Base-by-base conservation (phyloP, 2,888 invertebrate genomes). In the Dryococelus australis region DNA sequence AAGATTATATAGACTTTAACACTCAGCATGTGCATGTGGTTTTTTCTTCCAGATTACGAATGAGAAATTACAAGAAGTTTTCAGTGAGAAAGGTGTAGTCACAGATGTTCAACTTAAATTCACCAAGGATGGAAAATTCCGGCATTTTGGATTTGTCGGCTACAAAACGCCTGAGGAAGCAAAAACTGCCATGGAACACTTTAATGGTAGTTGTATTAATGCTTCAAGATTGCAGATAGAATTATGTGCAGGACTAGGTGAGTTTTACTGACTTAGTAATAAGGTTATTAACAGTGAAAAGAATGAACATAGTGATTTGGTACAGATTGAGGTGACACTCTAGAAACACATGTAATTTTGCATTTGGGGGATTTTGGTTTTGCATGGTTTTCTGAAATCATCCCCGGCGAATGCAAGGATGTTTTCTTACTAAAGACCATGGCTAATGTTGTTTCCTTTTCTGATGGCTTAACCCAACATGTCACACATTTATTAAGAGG, bases 71-170 rank as follows among this genome's bases (percentile, higher is more conserved):
- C 95, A 95, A 90, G 94, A 95, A 90, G 92, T 96, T 87, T 99
- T 99, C 92, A 94, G 95, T 85, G 92, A 95, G 90, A 96, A 97
- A 91, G 98, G 98, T 35, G 95, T 95, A 89, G 95, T 99, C 13
- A 99, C 99, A 12, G 99, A 99, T 93, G 95, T 99, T 12, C 97
- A 98, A 91, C 92, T 99, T 12, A 99, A 99, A 92, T 99, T 97
- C 91, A 98, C 98, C 0, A 95, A 96, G 90, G 96, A 97, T 93
- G 99, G 99, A 13, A 96, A 96, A 91, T 99, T 99, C 92, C 94
- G 99, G 88, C 96, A 97, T 90, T 99, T 99, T 93, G 98, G 96
- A 8, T 99, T 99, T 91, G 93, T 99, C 90, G 99, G 99, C 12
- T 99, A 95, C 92, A 96, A 97, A 91, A 95, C 94, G 35, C 96